Base-by-base conservation (phyloP, 2,888 invertebrate genomes). In the Tortricodes alternella region DNA sequence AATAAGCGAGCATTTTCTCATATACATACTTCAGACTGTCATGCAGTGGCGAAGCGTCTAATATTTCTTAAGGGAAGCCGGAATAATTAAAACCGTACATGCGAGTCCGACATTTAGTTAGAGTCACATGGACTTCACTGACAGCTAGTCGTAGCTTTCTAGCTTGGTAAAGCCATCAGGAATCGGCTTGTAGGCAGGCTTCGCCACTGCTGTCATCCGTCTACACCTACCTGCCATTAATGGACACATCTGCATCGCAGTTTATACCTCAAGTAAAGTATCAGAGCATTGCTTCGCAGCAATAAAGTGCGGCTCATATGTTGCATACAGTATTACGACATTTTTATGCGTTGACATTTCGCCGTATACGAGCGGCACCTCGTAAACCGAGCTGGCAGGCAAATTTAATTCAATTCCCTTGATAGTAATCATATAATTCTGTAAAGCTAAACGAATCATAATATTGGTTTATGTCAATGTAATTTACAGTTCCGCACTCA, bases 301-400 rank as follows among this genome's bases (percentile, higher is more conserved):
- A 73, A 67, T 78, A 76, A 79, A 83, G 66, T 62, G 59, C 41
- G 60, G 62, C 63, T 70, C 75, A 79, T 79, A 78, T 80, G 81
- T 81, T 83, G 83, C 81, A 82, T 83, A 76, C 74, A 68, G 74
- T 81, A 82, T 85, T 79, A 84, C 71, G 66, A 75, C 80, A 79
- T 78, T 85, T 87, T 86, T 86, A 86, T 78, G 78, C 67, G 69
- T 71, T 69, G 66, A 72, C 74, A 74, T 72, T 74, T 71, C 70
- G 70, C 67, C 65, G 66, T 67, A 65, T 73, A 69, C 72, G 71
- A 70, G 72, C 72, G 67, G 63, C 78, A 79, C 77, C 77, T 80
- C 85, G 71, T 87, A 86, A 87, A 87, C 62, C 57, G 60, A 46
- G 68, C 67, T 74, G 72, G 65, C 72, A 70, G 66, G 78, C 74